These are phyloP conservation scores for Oophaga pumilio DNA, from an alignment of 2,113 vertebrate genomes.

Conservation along the genomic window DNA sequence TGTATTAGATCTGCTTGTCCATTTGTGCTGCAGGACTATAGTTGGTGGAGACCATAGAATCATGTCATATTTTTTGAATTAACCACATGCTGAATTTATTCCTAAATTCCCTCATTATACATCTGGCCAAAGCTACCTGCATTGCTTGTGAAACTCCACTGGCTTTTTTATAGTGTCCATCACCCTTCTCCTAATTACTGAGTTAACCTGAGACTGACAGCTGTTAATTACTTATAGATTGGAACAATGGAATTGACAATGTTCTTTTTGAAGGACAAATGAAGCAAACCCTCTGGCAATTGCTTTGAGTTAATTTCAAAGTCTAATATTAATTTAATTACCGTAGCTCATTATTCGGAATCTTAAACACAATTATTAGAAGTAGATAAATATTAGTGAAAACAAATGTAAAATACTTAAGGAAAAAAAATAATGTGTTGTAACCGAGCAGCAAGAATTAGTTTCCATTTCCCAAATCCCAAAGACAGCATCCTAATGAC, in stretches of 20 bases:
- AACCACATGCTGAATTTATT: neutral
- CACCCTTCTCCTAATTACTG: constrained; percentile 40
- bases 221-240: constrained; percentile 57
- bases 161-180: constrained; percentile 19
- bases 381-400: constrained; percentile 50
- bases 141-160: neutral
- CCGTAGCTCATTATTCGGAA: constrained; percentile 61
- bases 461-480: neutral
- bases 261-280: constrained; percentile 42
- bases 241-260: constrained; percentile 45
- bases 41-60: too few relatives aligned
- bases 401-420: constrained; percentile 38
- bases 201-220: constrained; percentile 51
- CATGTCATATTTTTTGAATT: neutral
- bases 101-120: neutral
- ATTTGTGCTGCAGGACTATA: too few relatives aligned
- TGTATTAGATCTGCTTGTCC: too few relatives aligned
- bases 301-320: constrained; percentile 54
- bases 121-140: constrained; percentile 16
- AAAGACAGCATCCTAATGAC: neutral
- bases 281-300: constrained; percentile 55
- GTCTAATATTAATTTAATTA: constrained; percentile 54
- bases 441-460: constrained; percentile 7
- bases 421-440: neutral
- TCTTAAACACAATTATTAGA: constrained; percentile 49